Base-by-base conservation (phyloP, 2,888 invertebrate genomes). In the Parnassius mnemosyne region DNA sequence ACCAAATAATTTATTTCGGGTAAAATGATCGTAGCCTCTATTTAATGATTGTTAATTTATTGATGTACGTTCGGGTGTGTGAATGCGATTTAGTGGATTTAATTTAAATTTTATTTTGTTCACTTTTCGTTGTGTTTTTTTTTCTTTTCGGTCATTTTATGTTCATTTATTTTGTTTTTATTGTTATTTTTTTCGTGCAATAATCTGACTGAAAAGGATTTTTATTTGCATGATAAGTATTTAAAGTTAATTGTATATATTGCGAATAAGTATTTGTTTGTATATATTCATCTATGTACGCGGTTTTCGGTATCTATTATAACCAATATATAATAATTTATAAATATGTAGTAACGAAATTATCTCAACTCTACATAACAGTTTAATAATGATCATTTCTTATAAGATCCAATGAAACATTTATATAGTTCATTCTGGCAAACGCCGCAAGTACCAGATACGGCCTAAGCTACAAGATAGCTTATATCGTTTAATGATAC, bases 201-300 rank as follows among this genome's bases (percentile, higher is more conserved):
- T 80, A 82, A 82, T 83, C 73, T 85, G 85, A 79, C 80, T 81
- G 84, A 85, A 85, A 85, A 85, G 85, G 84, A 76, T 70, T 67
- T 76, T 67, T 67, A 62, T 65, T 69, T 68, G 70, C 69, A 63
- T 67, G 66, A 67, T 71, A 63, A 68, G 65, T 74, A 34, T 34
- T 34, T 34, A 34, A 34, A 34, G 5, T 34, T 34, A 34, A 7
- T 5, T 34, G 34, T 34, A 34, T 34, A 34, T 34, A 34, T 34
- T 34, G 34, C 34, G 34, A 34, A 7, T 34, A 34, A 34, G 34
- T 34, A 34, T 34, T 34, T 34, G 0, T 34, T 34, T 34, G 34
- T 34, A 34, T 34, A 34, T 34, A 34, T n/a, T n/a, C n/a, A n/a
- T 34, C 7, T 1, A 5, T 34, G 34, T 7, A 5, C 34, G 34